phyloP scores from a whole-genome alignment of 2,113 vertebrate species.

The Halichoerus grypus region DNA sequence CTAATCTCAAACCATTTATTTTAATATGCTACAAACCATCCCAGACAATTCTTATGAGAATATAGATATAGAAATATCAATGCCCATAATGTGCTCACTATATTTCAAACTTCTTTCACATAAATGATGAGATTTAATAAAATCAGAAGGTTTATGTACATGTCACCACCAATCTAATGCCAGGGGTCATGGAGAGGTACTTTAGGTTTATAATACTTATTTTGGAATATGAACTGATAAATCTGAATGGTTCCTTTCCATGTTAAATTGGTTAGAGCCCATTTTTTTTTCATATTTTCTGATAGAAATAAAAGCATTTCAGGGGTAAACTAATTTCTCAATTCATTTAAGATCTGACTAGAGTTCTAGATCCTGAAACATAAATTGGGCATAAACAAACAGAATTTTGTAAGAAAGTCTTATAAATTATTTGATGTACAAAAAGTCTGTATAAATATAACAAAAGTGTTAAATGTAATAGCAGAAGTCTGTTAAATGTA shows the following conservation, averaged over 20 bases:
- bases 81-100: not conserved
- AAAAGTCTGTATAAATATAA: not conserved
- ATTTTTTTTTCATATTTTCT: not conserved
- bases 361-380: not conserved
- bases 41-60: not conserved
- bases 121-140: slow-evolving; percentile 57
- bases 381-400: not conserved
- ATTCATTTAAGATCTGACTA: slow-evolving; percentile 21
- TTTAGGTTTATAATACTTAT: not conserved
- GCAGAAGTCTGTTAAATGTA: not conserved
- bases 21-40: not conserved
- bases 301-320: not conserved
- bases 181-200: not conserved
- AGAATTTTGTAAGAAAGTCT: not conserved
- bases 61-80: not conserved
- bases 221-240: not conserved
- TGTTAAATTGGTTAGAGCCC: not conserved
- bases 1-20: not conserved
- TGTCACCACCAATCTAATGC: slow-evolving; percentile 33
- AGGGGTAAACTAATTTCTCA: slow-evolving; percentile 10
- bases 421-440: slow-evolving; percentile 8
- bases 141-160: slow-evolving; percentile 74
- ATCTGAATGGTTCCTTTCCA: not conserved
- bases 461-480: not conserved
- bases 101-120: slow-evolving; percentile 65